Evolutionary conservation across 2,888 invertebrate genomes (phyloP).

Genomic region (Parthenolecanium corni): DNA sequence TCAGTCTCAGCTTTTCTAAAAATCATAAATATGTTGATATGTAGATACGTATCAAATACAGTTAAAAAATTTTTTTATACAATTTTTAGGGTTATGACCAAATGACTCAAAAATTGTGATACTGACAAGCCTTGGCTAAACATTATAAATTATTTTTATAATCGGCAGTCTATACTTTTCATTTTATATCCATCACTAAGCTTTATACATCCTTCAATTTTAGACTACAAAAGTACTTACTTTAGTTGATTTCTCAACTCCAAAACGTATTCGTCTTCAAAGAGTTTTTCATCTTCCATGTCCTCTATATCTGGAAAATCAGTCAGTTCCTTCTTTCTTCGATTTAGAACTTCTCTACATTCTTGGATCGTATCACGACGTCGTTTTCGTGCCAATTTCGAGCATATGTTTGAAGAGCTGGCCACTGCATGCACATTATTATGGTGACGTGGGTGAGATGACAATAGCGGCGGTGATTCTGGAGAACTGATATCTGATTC

Average conservation of each 20-base stretch:
- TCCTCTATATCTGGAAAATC: conserved; percentile 12
- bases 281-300: conserved; percentile 16
- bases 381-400: conserved; percentile 4
- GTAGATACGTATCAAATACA: no score
- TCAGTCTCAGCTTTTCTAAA: conserved; percentile 73
- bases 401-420: conserved; percentile 11
- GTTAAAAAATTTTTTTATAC: no score
- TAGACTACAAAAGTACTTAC: neutral
- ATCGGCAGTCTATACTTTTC: no score
- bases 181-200: no score
- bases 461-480: conserved; percentile 1
- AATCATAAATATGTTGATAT: neutral
- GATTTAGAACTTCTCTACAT: conserved; percentile 8
- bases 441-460: neutral
- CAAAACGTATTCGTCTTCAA: conserved; percentile 20
- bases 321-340: conserved; percentile 6
- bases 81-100: no score
- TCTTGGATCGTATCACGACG: conserved; percentile 18
- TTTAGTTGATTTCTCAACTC: conserved; percentile 16
- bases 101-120: no score
- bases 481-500: conserved; percentile 17
- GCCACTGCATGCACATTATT: neutral
- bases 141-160: no score
- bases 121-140: no score
- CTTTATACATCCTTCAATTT: no score